A percentile compares a stretch with the other conserved stretches of the same genome.
Conservation (phyloP, 2,888 invertebrate genomes). For the Subacronicta megacephala region DNA sequence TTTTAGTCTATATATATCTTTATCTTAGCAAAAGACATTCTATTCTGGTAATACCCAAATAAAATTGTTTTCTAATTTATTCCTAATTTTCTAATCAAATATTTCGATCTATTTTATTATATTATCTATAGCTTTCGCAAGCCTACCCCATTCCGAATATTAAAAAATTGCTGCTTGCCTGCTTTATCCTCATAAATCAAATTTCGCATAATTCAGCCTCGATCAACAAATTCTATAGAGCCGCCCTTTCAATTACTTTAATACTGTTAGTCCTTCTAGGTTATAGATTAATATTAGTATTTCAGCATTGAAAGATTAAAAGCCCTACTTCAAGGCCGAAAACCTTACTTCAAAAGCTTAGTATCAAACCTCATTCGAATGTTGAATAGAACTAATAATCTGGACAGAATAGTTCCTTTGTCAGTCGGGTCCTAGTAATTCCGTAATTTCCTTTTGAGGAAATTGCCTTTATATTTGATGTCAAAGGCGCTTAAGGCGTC, state of each 20-base stretch:
- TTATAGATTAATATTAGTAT: slow-evolving; percentile 20
- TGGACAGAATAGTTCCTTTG: slow-evolving; percentile 66
- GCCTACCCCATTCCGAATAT: neutral
- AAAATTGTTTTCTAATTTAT: no score
- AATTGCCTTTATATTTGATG: slow-evolving; percentile 73
- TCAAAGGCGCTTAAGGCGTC: slow-evolving; percentile 55
- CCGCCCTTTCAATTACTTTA: slow-evolving; percentile 18
- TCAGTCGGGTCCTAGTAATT: slow-evolving; percentile 64
- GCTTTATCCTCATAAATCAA: slow-evolving; percentile 31
- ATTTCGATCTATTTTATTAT: neutral
- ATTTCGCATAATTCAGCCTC: slow-evolving; percentile 18
- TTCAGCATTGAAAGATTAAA: slow-evolving; percentile 28
- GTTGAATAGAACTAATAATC: slow-evolving; percentile 58
- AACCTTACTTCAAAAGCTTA: slow-evolving; percentile 25
- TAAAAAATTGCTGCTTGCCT: neutral
- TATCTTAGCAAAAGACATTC: no score
- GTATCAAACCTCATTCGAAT: slow-evolving; percentile 48
- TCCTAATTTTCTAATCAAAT: neutral
- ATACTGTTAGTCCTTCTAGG: slow-evolving; percentile 8
- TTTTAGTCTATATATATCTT: no score
- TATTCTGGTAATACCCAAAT: no score
- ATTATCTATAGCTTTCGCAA: neutral
- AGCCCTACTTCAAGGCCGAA: slow-evolving; percentile 11
- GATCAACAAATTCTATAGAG: slow-evolving; percentile 35
- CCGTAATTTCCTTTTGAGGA: slow-evolving; percentile 80